These are phyloP conservation scores for Caretta caretta DNA, from an alignment of 2,113 vertebrate species.

Conservation along the genomic window DNA sequence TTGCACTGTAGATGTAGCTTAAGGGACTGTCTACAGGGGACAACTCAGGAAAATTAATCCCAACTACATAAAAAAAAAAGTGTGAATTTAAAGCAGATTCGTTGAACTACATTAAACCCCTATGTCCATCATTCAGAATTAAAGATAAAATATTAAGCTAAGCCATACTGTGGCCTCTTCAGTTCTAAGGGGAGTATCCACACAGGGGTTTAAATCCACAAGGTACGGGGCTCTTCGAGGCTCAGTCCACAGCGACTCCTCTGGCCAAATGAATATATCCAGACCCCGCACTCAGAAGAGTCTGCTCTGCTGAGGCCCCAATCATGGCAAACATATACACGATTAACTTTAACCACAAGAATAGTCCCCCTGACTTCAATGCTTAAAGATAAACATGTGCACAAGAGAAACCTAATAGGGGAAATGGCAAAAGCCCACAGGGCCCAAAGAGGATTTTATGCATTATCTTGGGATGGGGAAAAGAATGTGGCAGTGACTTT, in stretches of 20 bases:
- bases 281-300: rapidly evolving
- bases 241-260: background rate
- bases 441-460: background rate
- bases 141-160: background rate
- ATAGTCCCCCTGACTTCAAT: background rate
- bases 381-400: too few species aligned
- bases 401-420: background rate
- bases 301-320: rapidly evolving
- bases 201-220: background rate
- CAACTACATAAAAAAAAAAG: too few species aligned
- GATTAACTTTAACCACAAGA: background rate
- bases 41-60: too few species aligned
- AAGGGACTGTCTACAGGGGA: too few species aligned
- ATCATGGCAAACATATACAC: background rate
- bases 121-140: slow-evolving; percentile 15
- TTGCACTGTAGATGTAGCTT: too few species aligned
- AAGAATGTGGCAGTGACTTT: too few species aligned
- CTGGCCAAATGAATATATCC: background rate
- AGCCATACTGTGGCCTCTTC: background rate
- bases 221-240: background rate
- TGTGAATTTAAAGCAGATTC: background rate
- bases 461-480: background rate
- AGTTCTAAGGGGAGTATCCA: background rate
- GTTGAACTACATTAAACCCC: slow-evolving; percentile 15
- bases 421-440: rapidly evolving